Conservation (phyloP, 1,140 invertebrate species). For the Octopus sinensis region DNA sequence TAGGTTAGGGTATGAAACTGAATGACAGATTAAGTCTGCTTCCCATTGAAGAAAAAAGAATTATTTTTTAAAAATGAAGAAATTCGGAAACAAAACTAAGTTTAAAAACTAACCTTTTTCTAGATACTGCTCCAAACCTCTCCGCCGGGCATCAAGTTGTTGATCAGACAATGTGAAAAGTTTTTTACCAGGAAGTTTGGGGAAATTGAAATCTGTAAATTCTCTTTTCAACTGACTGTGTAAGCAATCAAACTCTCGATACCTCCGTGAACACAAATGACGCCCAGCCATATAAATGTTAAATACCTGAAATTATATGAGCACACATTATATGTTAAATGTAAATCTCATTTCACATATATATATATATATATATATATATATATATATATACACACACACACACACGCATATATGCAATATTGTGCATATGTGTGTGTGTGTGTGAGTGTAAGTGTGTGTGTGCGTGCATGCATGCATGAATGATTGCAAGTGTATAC, state of each 20-base stretch:
- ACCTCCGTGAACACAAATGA: conserved; percentile 91
- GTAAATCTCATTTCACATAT: too few relatives aligned
- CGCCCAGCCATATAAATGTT: conserved; percentile 99
- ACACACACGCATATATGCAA: too few relatives aligned
- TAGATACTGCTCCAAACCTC: conserved; percentile 94
- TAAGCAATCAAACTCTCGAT: conserved; percentile 89
- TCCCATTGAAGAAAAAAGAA: too few relatives aligned
- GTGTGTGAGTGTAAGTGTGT: not conserved
- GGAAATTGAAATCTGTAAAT: conserved; percentile 95
- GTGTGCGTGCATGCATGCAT: not conserved
- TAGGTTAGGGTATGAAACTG: too few relatives aligned
- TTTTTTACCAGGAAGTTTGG: conserved; percentile 98
- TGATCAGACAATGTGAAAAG: conserved; percentile 94
- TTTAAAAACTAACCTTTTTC: conserved; percentile 70
- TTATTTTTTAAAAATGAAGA: too few relatives aligned
- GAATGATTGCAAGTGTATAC: not conserved
- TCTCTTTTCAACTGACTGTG: conserved; percentile 90
- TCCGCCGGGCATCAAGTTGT: conserved; percentile 86
- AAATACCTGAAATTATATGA: conserved; percentile 67
- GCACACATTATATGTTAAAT: too few relatives aligned
- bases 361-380: not conserved
- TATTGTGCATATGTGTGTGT: not conserved
- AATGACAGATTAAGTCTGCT: too few relatives aligned
- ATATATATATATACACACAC: not conserved
- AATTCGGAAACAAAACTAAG: not conserved